These are phyloP conservation scores for Tachysurus vachellii DNA, from an alignment of 2,113 vertebrate species.

Conservation along the genomic window DNA sequence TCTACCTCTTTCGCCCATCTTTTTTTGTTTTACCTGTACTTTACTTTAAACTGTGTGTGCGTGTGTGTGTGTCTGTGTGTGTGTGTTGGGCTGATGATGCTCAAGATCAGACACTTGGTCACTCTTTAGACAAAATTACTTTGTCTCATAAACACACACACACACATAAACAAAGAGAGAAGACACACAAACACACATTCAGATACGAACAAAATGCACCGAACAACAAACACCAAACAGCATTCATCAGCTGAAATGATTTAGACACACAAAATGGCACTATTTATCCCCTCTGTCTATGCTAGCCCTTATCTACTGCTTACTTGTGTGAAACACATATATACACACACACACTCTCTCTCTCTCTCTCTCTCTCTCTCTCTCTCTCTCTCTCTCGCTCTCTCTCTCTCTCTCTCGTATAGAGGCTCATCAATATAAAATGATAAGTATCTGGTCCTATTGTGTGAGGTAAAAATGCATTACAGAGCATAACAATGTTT, in stretches of 20 bases:
- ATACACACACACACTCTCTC: slow-evolving; percentile 2
- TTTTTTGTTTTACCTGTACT: not conserved
- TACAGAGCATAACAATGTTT: slow-evolving; percentile 9
- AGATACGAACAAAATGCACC: not conserved
- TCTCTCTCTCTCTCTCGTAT: no score
- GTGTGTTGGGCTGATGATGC: not conserved
- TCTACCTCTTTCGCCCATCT: not conserved
- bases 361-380: not conserved
- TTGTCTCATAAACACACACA: slow-evolving; percentile 1
- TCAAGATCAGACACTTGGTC: not conserved
- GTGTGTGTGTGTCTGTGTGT: not conserved
- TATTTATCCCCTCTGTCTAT: not conserved
- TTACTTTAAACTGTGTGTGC: not conserved
- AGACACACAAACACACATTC: not conserved
- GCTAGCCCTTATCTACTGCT: not conserved
- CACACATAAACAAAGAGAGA: not conserved
- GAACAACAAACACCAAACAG: not conserved
- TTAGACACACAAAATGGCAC: not conserved
- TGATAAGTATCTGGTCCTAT: slow-evolving; percentile 23
- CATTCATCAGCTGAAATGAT: not conserved
- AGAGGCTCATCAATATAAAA: slow-evolving; percentile 24
- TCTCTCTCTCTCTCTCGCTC: no score
- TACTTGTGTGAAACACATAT: not conserved
- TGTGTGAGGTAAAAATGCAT: slow-evolving; percentile 20
- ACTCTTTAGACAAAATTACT: not conserved